Evolutionary conservation across 2,888 invertebrate species (phyloP).

Genomic region (Silvanus unidentatus): DNA sequence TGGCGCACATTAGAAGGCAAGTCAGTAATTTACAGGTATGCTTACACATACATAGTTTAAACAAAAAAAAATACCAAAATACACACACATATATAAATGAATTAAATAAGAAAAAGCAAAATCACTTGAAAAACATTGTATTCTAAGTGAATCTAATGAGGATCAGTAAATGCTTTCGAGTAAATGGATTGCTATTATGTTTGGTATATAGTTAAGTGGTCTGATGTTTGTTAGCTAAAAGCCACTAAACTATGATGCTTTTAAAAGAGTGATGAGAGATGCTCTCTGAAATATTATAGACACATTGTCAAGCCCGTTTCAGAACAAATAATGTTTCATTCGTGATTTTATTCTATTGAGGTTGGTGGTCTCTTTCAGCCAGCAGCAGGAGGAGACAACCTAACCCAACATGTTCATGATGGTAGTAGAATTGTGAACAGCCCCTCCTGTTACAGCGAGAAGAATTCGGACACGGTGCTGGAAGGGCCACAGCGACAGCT

Average conservation of each 20-base stretch:
- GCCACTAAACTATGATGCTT: conserved; percentile 15
- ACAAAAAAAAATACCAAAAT: neutral
- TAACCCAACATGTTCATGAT: conserved; percentile 32
- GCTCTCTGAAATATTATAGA: no score
- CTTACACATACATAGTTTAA: conserved; percentile 11
- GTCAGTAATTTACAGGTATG: conserved; percentile 58
- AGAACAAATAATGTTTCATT: no score
- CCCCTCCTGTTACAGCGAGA: conserved; percentile 47
- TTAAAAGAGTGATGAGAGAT: conserved; percentile 9
- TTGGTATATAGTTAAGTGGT: conserved; percentile 31
- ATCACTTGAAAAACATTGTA: neutral
- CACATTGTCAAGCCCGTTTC: no score
- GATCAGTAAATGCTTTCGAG: conserved; percentile 38
- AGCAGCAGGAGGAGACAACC: conserved; percentile 46
- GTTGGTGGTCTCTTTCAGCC: conserved; percentile 43
- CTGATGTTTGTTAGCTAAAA: conserved; percentile 40
- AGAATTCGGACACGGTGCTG: conserved; percentile 37
- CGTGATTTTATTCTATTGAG: no score
- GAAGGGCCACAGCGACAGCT: conserved; percentile 43
- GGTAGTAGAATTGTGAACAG: conserved; percentile 37
- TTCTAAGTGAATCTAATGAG: conserved; percentile 21
- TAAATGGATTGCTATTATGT: conserved; percentile 38
- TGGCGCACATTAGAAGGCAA: conserved; percentile 81
- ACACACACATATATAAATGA: neutral
- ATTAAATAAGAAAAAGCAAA: neutral